Percentiles rank a stretch among this genome's conserved stretches.
Evolutionary conservation across 2,113 vertebrate genomes (phyloP).

Genomic region (Maccullochella peelii): DNA sequence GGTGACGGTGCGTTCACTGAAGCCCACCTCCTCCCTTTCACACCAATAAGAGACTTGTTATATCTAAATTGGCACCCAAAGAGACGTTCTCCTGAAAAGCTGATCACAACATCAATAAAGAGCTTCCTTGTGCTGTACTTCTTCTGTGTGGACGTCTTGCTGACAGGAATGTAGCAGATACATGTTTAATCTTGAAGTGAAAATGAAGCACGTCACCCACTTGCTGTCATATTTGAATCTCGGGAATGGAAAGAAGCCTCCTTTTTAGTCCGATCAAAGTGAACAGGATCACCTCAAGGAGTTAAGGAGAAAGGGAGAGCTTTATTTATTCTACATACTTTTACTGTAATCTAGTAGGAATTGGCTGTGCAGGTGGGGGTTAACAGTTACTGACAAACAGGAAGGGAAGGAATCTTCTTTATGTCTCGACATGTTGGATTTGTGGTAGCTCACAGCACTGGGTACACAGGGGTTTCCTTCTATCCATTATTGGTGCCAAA

Average conservation of each 20-base stretch:
- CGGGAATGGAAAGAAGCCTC: slow-evolving; percentile 8
- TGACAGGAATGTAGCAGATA: slow-evolving; percentile 27
- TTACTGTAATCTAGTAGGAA: background rate
- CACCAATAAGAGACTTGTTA: slow-evolving; percentile 41
- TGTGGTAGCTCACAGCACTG: background rate
- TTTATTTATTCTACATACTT: slow-evolving; percentile 28
- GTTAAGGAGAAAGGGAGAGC: background rate
- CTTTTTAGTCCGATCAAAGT: slow-evolving; percentile 43
- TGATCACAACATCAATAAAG: slow-evolving; percentile 46
- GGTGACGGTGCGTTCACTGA: slow-evolving; percentile 12
- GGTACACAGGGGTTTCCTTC: background rate
- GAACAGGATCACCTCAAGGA: slow-evolving; percentile 16
- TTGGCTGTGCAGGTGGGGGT: background rate
- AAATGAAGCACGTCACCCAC: slow-evolving; percentile 21
- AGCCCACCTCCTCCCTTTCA: background rate
- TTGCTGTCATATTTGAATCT: slow-evolving; percentile 28
- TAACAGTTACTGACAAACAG: background rate
- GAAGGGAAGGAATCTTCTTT: background rate
- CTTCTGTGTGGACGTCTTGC: slow-evolving; percentile 8
- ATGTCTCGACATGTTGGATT: background rate
- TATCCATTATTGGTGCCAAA: background rate
- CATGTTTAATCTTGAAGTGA: slow-evolving; percentile 26
- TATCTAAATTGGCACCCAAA: slow-evolving; percentile 47
- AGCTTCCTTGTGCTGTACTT: slow-evolving; percentile 9
- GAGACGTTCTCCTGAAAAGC: slow-evolving; percentile 41